These are phyloP conservation scores for Neotragus pygmaeus DNA, from an alignment of 2,113 vertebrate genomes.

Conservation along the genomic window DNA sequence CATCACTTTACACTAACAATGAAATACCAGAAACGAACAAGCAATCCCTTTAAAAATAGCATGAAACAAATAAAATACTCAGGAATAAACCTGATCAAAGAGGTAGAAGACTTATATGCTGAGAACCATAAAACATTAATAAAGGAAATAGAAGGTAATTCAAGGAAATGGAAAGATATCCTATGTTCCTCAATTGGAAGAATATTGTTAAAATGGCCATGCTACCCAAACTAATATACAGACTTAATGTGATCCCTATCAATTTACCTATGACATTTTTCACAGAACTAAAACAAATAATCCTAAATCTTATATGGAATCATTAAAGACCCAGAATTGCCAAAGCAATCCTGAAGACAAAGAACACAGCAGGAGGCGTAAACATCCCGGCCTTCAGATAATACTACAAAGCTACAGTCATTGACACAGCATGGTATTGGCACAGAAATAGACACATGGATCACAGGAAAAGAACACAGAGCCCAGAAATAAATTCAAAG, in stretches of 20 bases:
- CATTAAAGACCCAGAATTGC: background rate
- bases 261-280: background rate
- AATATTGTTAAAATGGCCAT: too few relatives aligned
- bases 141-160: background rate
- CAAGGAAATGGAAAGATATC: background rate
- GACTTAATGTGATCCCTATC: background rate
- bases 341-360: background rate
- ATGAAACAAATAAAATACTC: background rate
- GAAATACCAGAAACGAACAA: background rate
- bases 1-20: background rate
- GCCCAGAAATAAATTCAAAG: background rate
- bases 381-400: background rate
- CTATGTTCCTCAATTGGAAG: too few relatives aligned
- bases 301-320: background rate
- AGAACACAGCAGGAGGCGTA: background rate
- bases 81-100: background rate
- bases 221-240: background rate
- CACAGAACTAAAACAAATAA: background rate
- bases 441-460: background rate
- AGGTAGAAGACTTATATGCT: background rate
- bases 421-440: background rate
- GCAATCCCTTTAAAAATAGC: background rate
- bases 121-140: background rate
- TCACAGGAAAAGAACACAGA: background rate
- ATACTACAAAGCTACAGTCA: background rate